A percentile compares a stretch with the other conserved stretches of the same genome.
Conservation (phyloP, 1,140 invertebrate species). For the Diabrotica undecimpunctata region DNA sequence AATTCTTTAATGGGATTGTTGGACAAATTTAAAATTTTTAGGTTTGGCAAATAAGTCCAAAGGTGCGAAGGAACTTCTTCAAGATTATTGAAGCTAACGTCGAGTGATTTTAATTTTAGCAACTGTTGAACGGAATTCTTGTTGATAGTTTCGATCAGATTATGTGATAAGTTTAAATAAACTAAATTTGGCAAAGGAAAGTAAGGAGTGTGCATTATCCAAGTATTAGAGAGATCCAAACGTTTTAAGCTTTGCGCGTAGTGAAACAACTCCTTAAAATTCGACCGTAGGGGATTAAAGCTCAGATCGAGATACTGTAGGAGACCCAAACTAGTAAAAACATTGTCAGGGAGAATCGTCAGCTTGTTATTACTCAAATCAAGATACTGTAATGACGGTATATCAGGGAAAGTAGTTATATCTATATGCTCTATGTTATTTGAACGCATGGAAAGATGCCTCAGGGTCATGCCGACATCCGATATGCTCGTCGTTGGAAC, state of each 20-base stretch:
- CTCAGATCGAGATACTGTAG: conserved; percentile 76
- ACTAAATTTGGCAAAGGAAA: conserved; percentile 69
- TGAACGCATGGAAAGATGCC: conserved; percentile 71
- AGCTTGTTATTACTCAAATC: conserved; percentile 78
- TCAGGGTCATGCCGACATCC: conserved; percentile 70
- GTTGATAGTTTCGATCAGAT: conserved; percentile 61
- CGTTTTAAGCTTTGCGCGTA: conserved; percentile 76
- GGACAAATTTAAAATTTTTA: conserved; percentile 45
- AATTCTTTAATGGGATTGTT: conserved; percentile 46
- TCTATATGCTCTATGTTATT: conserved; percentile 85
- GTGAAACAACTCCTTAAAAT: conserved; percentile 87
- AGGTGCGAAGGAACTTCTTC: conserved; percentile 60
- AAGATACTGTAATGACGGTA: conserved; percentile 72
- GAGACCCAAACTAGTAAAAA: conserved; percentile 76
- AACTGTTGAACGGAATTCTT: conserved; percentile 62
- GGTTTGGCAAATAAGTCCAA: conserved; percentile 44
- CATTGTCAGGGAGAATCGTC: conserved; percentile 82
- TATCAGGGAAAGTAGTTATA: conserved; percentile 79
- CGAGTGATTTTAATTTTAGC: conserved; percentile 59
- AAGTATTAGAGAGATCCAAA: conserved; percentile 70
- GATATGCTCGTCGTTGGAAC: conserved; percentile 68
- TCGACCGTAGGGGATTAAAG: conserved; percentile 75
- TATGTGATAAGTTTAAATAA: conserved; percentile 71
- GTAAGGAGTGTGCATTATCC: conserved; percentile 67
- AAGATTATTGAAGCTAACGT: conserved; percentile 65